Evolutionary conservation across 2,888 invertebrate genomes (phyloP).

Genomic region (Sialis lutaria): DNA sequence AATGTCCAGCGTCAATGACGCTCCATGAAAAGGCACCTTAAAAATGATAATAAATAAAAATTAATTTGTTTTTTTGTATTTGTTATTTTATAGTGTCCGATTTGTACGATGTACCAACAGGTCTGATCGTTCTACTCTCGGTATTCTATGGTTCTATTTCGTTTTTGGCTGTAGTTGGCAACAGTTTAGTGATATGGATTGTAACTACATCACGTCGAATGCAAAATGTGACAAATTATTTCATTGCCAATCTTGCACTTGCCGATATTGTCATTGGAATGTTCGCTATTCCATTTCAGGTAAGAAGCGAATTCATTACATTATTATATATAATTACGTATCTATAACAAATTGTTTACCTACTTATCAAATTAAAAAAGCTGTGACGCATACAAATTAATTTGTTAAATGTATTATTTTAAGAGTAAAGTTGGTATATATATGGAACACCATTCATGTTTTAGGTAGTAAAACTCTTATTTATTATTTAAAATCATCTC

Average conservation of each 20-base stretch:
- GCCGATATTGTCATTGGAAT: constrained; percentile 76
- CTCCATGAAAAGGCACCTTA: too few relatives aligned
- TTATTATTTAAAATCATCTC: too few relatives aligned
- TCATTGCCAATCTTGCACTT: constrained; percentile 69
- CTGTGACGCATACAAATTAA: too few relatives aligned
- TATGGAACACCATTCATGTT: too few relatives aligned
- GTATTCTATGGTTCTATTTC: constrained; percentile 70
- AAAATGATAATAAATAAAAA: too few relatives aligned
- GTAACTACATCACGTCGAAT: constrained; percentile 60
- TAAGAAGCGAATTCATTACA: constrained; percentile 14
- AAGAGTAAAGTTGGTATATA: too few relatives aligned
- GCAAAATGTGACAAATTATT: constrained; percentile 73
- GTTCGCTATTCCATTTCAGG: constrained; percentile 70
- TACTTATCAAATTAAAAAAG: too few relatives aligned
- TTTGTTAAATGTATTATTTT: background rate
- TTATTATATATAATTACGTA: too few relatives aligned
- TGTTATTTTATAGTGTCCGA: constrained; percentile 5
- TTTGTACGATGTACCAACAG: constrained; percentile 55
- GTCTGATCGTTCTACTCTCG: constrained; percentile 55
- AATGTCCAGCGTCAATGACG: too few relatives aligned
- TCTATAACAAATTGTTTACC: too few relatives aligned
- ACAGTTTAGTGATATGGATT: constrained; percentile 72
- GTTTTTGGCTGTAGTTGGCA: constrained; percentile 63
- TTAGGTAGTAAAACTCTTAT: too few relatives aligned
- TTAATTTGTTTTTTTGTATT: background rate